phyloP scores from a whole-genome alignment of 1,140 invertebrate genomes.

The Panagrolaimus sp. region DNA sequence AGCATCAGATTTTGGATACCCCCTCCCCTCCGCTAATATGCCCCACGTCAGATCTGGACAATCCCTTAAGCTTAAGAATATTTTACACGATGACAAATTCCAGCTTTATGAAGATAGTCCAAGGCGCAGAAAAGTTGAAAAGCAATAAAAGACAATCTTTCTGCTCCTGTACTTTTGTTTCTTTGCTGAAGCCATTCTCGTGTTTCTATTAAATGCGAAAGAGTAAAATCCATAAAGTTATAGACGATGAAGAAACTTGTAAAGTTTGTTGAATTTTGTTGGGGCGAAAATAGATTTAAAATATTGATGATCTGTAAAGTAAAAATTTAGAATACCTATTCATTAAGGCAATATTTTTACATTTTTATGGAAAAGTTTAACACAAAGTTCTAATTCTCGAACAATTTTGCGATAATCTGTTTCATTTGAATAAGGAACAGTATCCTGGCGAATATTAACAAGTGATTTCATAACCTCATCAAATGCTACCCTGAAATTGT shows the following conservation, averaged over 20 bases:
- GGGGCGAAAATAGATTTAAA: not conserved
- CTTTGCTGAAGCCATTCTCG: not conserved
- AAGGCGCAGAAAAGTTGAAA: conserved; percentile 13
- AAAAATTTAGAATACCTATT: not conserved
- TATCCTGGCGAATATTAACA: too few relatives aligned
- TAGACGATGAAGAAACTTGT: not conserved
- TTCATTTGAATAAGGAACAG: not conserved
- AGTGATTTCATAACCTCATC: too few relatives aligned
- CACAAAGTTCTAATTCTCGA: conserved; percentile 1
- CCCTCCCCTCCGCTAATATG: too few relatives aligned
- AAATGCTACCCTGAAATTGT: too few relatives aligned
- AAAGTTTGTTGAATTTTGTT: not conserved
- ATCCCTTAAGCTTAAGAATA: not conserved
- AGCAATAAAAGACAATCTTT: conserved; percentile 9
- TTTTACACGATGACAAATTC: conserved; percentile 4
- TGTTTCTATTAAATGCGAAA: not conserved
- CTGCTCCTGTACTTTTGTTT: not conserved
- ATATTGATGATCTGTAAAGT: not conserved
- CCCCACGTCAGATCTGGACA: too few relatives aligned
- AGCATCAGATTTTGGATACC: too few relatives aligned
- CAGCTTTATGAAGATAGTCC: not conserved
- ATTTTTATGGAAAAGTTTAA: conserved; percentile 3
- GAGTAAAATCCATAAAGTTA: not conserved
- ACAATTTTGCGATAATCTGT: not conserved
- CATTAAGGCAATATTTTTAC: not conserved